Evolutionary conservation across 1,140 invertebrate species (phyloP), one percentile per base, ranked within the genome.

Genomic region (Drosophila watanabei): DNA sequence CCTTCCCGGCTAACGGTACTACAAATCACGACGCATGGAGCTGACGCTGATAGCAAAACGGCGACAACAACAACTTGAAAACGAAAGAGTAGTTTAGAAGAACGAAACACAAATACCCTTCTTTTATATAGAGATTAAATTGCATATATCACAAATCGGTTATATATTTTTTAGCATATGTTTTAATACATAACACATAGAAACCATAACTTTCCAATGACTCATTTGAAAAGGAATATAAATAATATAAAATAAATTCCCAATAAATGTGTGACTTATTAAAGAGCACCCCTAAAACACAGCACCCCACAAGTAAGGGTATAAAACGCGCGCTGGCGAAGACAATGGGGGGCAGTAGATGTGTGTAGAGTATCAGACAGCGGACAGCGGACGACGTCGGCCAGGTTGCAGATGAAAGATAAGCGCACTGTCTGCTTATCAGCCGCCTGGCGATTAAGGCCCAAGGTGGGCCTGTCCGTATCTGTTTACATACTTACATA

Each of bases 401-500:
- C 64, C 56, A 79, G 75, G 57, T 63, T 66, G 65, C 49, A 79
- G 75, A 78, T 79, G 75, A 69, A 78, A 79, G 75, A 79, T 79
- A 79, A 79, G 75, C 75, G 75, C 75, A 41, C 75, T 35, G 48
- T 49, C 60, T 57, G 35, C 75, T 79, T 79, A 79, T 79, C 75
- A 79, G 68, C 64, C 45, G 32, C 71, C 63, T 30, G 62, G 10
- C 63, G 66, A 71, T 73, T 72, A 43, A 14, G 48, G 45, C 63
- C 64, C 75, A 79, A 79, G 75, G 75, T 79, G 75, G 75, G 75
- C 75, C 75, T 70, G 75, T 68, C 73, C 56, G 63, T 64, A 62
- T 66, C 43, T 80, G 66, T 72, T 73, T 80, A 78, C 75, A 70
- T 79, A 79, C 75, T 79, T 79, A 79, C 75, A 79, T 79, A 79